phyloP scores from a whole-genome alignment of 2,888 invertebrate species.

The Drosophila silvestris region DNA sequence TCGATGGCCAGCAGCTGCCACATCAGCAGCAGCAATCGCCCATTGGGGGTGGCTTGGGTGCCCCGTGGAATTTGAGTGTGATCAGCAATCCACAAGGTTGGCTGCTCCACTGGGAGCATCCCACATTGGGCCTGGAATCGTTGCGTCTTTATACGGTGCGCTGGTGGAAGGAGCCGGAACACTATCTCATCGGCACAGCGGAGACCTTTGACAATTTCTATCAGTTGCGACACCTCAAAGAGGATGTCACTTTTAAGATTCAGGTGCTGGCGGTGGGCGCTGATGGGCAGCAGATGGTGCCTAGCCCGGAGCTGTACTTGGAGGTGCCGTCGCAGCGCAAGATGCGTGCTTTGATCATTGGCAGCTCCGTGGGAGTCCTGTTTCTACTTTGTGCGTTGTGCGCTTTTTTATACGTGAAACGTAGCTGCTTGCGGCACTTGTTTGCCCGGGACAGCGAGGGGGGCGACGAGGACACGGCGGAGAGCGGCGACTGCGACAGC shows the following conservation, averaged over 20 bases:
- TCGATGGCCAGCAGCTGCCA: constrained; percentile 54
- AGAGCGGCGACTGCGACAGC: constrained; percentile 81
- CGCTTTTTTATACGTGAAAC: constrained; percentile 86
- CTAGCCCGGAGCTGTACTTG: constrained; percentile 88
- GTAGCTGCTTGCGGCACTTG: constrained; percentile 82
- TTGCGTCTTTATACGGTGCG: constrained; percentile 89
- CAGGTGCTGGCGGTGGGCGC: constrained; percentile 89
- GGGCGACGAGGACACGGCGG: constrained; percentile 69
- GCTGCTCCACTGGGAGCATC: constrained; percentile 91
- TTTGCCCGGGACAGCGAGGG: constrained; percentile 65
- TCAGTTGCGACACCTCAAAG: constrained; percentile 89
- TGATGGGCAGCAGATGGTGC: constrained; percentile 88
- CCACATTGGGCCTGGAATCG: constrained; percentile 87
- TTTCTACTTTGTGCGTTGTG: constrained; percentile 89
- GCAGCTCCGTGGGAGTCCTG: constrained; percentile 89
- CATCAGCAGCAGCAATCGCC: constrained; percentile 56
- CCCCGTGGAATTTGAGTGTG: constrained; percentile 90
- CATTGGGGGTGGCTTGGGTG: constrained; percentile 61
- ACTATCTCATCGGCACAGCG: constrained; percentile 88
- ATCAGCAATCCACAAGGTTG: constrained; percentile 91
- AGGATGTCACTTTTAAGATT: constrained; percentile 91
- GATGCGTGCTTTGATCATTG: constrained; percentile 90
- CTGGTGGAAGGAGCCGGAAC: constrained; percentile 89
- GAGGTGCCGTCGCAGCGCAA: constrained; percentile 90
- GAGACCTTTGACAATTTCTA: constrained; percentile 90